Evolutionary conservation across 2,797 vertebrate genomes (phyloP).

Genomic region (Monodelphis domestica): DNA sequence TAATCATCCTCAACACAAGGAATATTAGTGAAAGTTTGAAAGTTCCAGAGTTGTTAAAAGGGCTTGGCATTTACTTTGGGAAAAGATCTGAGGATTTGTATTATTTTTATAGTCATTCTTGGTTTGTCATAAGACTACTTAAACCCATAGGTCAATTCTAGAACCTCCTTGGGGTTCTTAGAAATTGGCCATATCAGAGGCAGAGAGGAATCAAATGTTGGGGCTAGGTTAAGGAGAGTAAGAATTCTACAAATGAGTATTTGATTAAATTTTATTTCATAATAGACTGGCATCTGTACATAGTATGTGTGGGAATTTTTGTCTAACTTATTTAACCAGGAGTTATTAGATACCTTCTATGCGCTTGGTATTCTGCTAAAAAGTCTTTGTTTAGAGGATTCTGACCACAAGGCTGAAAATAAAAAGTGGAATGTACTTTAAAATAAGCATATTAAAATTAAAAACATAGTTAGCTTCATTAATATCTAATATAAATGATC

Average conservation of each 20-base stretch:
- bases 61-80: neutral
- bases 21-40: neutral
- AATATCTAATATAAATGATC: neutral
- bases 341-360: too few species aligned
- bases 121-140: neutral
- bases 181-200: neutral
- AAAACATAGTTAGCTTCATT: neutral
- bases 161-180: neutral
- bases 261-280: neutral
- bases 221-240: neutral
- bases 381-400: neutral
- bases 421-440: neutral
- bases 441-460: neutral
- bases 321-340: neutral
- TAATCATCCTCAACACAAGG: neutral
- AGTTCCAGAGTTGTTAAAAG: neutral
- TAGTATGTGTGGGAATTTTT: neutral
- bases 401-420: neutral
- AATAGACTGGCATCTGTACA: neutral
- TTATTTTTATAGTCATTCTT: neutral
- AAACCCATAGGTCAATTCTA: neutral
- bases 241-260: neutral
- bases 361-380: too few species aligned
- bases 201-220: neutral
- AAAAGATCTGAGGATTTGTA: neutral